Base-by-base conservation (phyloP, 2,113 vertebrate genomes). In the Oryzias woworae region DNA sequence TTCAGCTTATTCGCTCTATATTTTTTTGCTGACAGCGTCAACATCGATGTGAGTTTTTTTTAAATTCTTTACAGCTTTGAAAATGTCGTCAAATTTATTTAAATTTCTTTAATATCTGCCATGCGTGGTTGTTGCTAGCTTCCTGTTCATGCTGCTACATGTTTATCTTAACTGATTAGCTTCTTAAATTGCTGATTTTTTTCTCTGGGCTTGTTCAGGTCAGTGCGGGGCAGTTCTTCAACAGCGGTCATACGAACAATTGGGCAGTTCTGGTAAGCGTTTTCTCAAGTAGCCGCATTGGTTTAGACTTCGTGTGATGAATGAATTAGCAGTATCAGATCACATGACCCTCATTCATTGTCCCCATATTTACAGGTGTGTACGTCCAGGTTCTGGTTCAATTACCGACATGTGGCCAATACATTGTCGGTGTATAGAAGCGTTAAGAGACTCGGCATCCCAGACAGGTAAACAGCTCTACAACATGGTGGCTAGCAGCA, bases 381-480 rank as follows among this genome's bases (percentile, higher is more conserved):
- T 41, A 98, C 96, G 0, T 99, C 97, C 49, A 91, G 97, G 58
- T 99, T 98, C 90, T 99, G 97, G 97, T 99, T 99, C 82, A 99
- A 99, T 90, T 99, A 99, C 67, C 94, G 97, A 7, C 96, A 99
- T 73, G 96, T 99, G 79, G 96, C 97, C 78, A 99, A 99, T 68
- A 97, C 94, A 1, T 90, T 99, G 22, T 99, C 97, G 0, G 95
- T 99, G 13, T 99, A 99, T 79, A 92, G 97, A 86, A 99, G 97
- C 51, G 97, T 99, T 59, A 99, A 98, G 89, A 93, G 97, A 44
- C 91, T 99, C 51, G 97, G 97, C 23, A 98, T 99, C 81, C 96
- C 96, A 78, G 97, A 99, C 85, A 99, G 97, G 97, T 99, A 82
- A 48, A 18, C 47, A 12, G 12, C 12, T 8, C 1, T 45, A 45